Percentiles rank a stretch among this genome's conserved stretches.
Conservation (phyloP, 2,113 vertebrate species). For the Zootoca vivipara region DNA sequence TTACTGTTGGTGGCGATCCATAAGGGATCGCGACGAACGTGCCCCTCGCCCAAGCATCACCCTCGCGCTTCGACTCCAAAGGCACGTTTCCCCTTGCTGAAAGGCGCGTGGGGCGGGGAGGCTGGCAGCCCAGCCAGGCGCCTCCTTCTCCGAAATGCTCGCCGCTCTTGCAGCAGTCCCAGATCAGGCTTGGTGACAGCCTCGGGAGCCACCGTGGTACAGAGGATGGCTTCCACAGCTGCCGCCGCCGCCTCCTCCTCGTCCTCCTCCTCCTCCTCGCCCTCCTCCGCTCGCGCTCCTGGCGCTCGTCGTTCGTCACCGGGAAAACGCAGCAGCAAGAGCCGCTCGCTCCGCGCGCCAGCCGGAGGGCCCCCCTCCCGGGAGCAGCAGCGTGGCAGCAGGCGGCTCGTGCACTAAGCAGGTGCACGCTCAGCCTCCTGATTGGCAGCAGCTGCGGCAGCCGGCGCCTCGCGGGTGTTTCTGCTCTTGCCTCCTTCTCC, state of each 20-base stretch:
- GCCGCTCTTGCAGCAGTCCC: not conserved
- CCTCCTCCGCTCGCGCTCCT: not conserved
- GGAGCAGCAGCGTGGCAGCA: not conserved
- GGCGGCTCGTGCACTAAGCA: conserved; percentile 14
- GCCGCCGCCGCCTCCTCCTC: not conserved
- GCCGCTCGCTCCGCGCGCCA: not conserved
- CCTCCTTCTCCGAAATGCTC: not conserved
- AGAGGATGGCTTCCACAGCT: conserved; percentile 1
- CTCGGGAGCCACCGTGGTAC: not conserved
- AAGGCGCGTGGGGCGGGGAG: not conserved
- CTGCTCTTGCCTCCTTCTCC: not conserved
- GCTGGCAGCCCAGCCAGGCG: not conserved
- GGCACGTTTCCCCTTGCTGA: too few relatives aligned
- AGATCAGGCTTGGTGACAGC: not conserved
- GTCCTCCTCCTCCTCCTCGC: too few relatives aligned
- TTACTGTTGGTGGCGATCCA: too few relatives aligned
- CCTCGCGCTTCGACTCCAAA: not conserved
- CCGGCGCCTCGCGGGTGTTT: not conserved
- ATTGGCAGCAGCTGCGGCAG: conserved; percentile 11
- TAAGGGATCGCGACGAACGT: not conserved
- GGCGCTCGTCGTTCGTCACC: not conserved
- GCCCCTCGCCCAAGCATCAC: not conserved
- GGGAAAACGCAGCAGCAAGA: not conserved
- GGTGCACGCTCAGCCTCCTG: conserved; percentile 31
- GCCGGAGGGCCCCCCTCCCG: not conserved